These are phyloP conservation scores for rabbit (Oryctolagus cuniculus) DNA, from an alignment of 2,113 vertebrate species.

Conservation along the genomic window DNA sequence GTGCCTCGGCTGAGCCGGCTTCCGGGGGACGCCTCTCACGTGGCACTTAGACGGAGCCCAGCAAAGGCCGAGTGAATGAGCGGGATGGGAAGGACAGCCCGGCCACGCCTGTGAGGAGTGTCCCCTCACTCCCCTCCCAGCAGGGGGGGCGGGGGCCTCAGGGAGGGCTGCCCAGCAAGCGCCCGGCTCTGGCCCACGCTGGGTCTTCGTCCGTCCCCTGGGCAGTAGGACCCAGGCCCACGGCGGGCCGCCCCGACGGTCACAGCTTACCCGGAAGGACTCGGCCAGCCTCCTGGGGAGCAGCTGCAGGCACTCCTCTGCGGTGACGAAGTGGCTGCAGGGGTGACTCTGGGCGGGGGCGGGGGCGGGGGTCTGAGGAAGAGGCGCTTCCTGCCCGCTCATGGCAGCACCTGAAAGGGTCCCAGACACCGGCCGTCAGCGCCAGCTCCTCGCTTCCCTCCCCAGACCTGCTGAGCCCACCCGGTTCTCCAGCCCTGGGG, in stretches of 20 bases:
- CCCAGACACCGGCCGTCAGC: background rate
- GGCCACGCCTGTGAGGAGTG: background rate
- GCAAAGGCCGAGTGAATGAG: too few relatives aligned
- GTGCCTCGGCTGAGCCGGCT: background rate
- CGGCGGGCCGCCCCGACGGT: background rate
- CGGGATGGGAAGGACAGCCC: accelerated
- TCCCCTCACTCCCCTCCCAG: background rate
- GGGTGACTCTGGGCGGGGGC: background rate
- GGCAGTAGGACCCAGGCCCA: too few relatives aligned
- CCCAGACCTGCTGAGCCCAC: too few relatives aligned
- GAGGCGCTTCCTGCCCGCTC: background rate
- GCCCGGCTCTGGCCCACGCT: background rate
- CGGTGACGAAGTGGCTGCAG: constrained; percentile 69
- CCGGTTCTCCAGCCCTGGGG: accelerated
- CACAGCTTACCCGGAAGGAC: constrained; percentile 79
- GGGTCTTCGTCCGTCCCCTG: background rate
- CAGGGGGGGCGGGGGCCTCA: background rate
- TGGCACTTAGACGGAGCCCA: too few relatives aligned
- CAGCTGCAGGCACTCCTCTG: constrained; percentile 85
- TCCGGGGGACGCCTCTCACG: background rate
- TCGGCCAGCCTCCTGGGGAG: constrained; percentile 84
- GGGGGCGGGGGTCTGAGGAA: background rate
- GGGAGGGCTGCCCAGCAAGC: too few relatives aligned
- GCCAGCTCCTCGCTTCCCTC: too few relatives aligned
- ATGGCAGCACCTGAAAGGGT: constrained; percentile 62